Evolutionary conservation across 2,888 invertebrate species (phyloP), one percentile per base, ranked within the genome.

Genomic region (Pollenia labialis): DNA sequence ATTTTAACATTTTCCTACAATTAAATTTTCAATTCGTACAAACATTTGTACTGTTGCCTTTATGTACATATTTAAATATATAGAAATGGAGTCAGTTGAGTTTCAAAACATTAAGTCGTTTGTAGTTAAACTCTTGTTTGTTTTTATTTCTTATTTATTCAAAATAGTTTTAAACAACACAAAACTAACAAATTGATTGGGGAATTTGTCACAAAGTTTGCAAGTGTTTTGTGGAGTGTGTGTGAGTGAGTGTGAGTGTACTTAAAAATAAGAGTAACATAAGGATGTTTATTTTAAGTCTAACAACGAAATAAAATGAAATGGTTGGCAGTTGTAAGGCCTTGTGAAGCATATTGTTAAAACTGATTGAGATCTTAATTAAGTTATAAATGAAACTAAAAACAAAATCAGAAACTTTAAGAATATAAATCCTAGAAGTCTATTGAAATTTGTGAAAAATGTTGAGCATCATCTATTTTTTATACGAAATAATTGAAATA

Each of bases 101-200:
- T 58, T 74, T 66, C 56, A 56, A 16, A 40, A 48, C n/a, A 56
- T 54, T 7, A 23, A 7, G 56, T 58, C 16, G 4, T 60, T 60
- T 54, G 7, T 44, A 4, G 8, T 56, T 44, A 23, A 56, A 56
- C 14, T 48, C 44, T 58, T 83, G 80, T 86, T 86, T 83, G 54
- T 76, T 58, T 81, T 80, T 62, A 66, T 83, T 87, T 81, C 77
- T 84, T 81, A 84, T 86, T 83, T 72, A 83, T 86, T 72, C 72
- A 76, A 83, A 87, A 84, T 84, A 87, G 84, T 87, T 84, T 84
- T 83, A 77, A 75, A 77, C 60, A 81, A 87, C 83, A 81, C 60
- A 84, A 76, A 66, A 68, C 81, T 84, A 72, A 77, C 84, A 87
- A 87, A 87, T 87, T 87, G 76, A 76, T 87, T 87, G 77, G 87